These are phyloP conservation scores for Rattus norvegicus DNA, from an alignment of 2,113 vertebrate genomes.

Conservation along the genomic window DNA sequence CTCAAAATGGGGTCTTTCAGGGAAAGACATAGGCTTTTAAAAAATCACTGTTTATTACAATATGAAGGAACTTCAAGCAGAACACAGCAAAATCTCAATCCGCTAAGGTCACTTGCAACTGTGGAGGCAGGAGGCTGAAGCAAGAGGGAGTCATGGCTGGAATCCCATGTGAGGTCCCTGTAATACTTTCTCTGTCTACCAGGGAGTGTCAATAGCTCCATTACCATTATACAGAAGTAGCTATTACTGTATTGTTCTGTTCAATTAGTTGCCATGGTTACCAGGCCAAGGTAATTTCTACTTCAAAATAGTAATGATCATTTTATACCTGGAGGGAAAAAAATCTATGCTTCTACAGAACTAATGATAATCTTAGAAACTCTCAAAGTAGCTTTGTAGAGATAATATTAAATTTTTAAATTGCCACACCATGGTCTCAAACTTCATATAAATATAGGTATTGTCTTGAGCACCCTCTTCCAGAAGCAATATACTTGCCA, in stretches of 20 bases:
- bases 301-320: background rate
- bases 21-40: background rate
- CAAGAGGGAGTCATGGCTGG: background rate
- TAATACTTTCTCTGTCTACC: background rate
- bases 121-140: too few relatives aligned
- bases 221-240: background rate
- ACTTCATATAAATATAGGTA: background rate
- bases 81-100: background rate
- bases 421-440: background rate
- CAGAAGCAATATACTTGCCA: background rate
- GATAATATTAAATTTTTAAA: background rate
- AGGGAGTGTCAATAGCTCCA: background rate
- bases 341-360: background rate
- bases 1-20: background rate
- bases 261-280: slow-evolving; percentile 8
- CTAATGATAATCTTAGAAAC: background rate
- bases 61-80: background rate
- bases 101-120: background rate
- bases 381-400: background rate
- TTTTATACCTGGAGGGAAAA: slow-evolving; percentile 10
- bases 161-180: background rate
- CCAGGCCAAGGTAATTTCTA: background rate
- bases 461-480: background rate
- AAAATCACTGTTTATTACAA: background rate
- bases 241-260: background rate